phyloP scores from a whole-genome alignment of 2,888 invertebrate genomes.

The Nomada lathburiana region DNA sequence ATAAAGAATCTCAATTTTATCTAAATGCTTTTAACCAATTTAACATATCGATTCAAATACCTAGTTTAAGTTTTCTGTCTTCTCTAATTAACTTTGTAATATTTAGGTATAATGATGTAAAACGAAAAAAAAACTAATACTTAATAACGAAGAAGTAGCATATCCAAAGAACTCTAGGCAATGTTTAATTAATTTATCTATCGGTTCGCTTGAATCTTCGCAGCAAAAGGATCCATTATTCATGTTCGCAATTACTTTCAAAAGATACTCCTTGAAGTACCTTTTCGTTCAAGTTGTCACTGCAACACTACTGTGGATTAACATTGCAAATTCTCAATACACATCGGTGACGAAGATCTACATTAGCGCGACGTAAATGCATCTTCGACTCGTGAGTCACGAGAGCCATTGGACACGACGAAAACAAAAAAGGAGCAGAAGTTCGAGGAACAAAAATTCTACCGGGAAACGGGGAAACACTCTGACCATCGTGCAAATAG shows the following conservation, averaged over 20 bases:
- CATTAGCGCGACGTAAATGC: neutral
- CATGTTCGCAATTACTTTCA: conserved; percentile 21
- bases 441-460: neutral
- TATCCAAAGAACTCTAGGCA: neutral
- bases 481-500: conserved; percentile 24
- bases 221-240: conserved; percentile 31
- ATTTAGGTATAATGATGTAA: too few species aligned
- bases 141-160: neutral
- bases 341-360: conserved; percentile 18
- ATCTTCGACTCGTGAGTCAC: conserved; percentile 2
- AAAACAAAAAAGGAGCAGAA: neutral
- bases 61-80: too few species aligned
- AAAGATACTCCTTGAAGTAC: neutral
- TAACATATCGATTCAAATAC: neutral
- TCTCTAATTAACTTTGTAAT: too few species aligned
- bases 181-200: conserved; percentile 9
- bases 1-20: neutral
- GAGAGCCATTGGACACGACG: neutral
- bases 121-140: too few species aligned
- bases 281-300: conserved; percentile 2
- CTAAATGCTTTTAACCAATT: neutral
- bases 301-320: conserved; percentile 32
- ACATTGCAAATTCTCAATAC: conserved; percentile 42
- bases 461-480: neutral
- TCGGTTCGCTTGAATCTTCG: neutral